Evolutionary conservation across 2,888 invertebrate genomes (phyloP), one percentile per base, ranked within the genome.

Genomic region (Mesorhabditis sp.): DNA sequence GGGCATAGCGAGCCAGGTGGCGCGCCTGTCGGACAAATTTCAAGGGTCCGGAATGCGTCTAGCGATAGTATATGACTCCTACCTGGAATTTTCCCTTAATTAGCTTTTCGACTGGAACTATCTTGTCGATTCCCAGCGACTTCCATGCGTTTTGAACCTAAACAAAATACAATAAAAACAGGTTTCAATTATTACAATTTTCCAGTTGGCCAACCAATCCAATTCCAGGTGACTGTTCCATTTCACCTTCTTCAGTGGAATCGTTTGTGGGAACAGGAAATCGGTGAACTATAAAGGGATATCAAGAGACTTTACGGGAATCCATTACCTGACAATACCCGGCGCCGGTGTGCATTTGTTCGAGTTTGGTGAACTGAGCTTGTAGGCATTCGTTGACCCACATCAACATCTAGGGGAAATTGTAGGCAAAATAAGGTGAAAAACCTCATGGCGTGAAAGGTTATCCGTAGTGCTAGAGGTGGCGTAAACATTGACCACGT

Each of bases 121-220:
- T 93, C 95, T 98, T 98, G 88, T 98, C 97, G 82, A 98, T 95
- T 84, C 91, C 91, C 91, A 95, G 92, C 89, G 94, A 95, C 89
- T 95, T 94, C 88, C 98, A 98, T 68, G 91, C 91, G 63, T 93
- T 94, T 89, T 98, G 97, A 77, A 99, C 90, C 45, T 5, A 28
- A 1, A 15, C 5, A 43, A 43, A 3, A 65, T 13, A 67, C 4
- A 4, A n/a, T 28, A 15, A 15, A 58, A 45, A 61, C 4, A 10
- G 67, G 58, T 13, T 15, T 5, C 42, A 43, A 15, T 41, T 42
- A 67, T 67, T 15, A 13, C n/a, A 45, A 74, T 69, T 91, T 99
- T 99, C 88, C 97, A 99, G 88, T 99, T 99, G 88, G 95, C 93
- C 89, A 99, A 96, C 88, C 94, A 98, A 88, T 99, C 99, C 88